Conservation (phyloP, 2,888 invertebrate species). For the Ethmia dodecea region DNA sequence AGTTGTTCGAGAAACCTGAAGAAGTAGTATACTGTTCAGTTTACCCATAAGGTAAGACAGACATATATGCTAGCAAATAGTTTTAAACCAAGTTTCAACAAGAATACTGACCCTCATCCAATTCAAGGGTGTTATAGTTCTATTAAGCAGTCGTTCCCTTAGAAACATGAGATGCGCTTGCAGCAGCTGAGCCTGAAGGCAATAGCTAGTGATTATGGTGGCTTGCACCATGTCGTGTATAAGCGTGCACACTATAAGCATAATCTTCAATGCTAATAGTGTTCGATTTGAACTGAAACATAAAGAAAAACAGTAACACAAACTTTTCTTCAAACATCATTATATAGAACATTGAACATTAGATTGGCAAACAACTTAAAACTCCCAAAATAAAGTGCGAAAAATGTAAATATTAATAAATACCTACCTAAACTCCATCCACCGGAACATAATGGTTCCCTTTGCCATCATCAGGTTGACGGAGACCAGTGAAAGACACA, state of each 20-base stretch:
- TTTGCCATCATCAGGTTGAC: conserved; percentile 81
- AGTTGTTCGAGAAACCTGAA: no score
- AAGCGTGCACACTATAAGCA: conserved; percentile 82
- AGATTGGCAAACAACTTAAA: neutral
- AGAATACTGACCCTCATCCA: conserved; percentile 85
- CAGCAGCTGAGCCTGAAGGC: conserved; percentile 87
- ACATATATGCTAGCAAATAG: no score
- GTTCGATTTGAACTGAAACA: conserved; percentile 69
- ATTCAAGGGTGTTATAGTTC: conserved; percentile 83
- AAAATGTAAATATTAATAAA: neutral
- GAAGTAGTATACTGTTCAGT: no score
- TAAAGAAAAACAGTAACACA: conserved; percentile 9
- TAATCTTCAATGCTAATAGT: conserved; percentile 71
- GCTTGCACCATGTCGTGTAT: conserved; percentile 90
- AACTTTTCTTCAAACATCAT: neutral
- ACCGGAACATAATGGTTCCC: conserved; percentile 79
- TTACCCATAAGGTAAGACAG: no score
- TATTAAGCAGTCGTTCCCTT: conserved; percentile 83
- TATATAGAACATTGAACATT: neutral
- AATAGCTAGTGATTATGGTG: conserved; percentile 89
- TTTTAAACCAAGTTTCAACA: no score
- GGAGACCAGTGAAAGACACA: conserved; percentile 81
- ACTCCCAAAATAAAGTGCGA: neutral
- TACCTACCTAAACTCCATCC: conserved; percentile 80
- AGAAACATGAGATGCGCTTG: conserved; percentile 85